Conservation (phyloP, 2,797 vertebrate species). For the Silurus aristotelis region DNA sequence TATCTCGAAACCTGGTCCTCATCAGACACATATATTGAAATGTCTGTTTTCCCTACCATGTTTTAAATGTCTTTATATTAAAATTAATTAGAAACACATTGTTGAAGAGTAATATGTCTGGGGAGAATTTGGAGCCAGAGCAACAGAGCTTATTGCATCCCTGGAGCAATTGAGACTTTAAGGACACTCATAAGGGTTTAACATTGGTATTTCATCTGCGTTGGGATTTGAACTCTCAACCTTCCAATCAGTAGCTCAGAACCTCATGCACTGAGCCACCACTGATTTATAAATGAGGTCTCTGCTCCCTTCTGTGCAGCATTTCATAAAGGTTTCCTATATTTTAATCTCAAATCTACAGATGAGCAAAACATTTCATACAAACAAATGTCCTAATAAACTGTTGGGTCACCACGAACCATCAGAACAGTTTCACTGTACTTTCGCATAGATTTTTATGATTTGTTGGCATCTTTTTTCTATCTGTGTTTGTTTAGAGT, state of each 20-base stretch:
- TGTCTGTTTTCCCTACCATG: constrained; percentile 9
- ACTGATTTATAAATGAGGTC: neutral
- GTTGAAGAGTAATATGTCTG: neutral
- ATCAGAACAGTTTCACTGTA: neutral
- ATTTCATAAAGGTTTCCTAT: neutral
- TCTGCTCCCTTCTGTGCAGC: neutral
- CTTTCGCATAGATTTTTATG: neutral
- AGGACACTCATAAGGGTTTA: neutral
- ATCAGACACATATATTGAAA: constrained; percentile 39
- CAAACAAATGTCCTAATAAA: too few species aligned
- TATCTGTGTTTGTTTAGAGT: neutral
- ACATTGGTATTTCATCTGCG: neutral
- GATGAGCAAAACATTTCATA: neutral
- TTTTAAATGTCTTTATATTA: constrained; percentile 10
- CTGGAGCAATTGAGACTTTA: neutral
- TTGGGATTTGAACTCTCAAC: constrained; percentile 13
- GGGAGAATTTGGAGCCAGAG: neutral
- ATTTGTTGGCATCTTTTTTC: neutral
- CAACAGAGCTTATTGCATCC: neutral
- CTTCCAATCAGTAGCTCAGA: neutral
- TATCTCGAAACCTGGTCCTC: constrained; percentile 12
- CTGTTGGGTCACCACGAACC: too few species aligned
- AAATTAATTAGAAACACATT: neutral
- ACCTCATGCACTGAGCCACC: neutral
- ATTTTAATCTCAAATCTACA: too few species aligned